These are phyloP conservation scores for Triplophysa dalaica DNA, from an alignment of 2,113 vertebrate species.

Conservation along the genomic window DNA sequence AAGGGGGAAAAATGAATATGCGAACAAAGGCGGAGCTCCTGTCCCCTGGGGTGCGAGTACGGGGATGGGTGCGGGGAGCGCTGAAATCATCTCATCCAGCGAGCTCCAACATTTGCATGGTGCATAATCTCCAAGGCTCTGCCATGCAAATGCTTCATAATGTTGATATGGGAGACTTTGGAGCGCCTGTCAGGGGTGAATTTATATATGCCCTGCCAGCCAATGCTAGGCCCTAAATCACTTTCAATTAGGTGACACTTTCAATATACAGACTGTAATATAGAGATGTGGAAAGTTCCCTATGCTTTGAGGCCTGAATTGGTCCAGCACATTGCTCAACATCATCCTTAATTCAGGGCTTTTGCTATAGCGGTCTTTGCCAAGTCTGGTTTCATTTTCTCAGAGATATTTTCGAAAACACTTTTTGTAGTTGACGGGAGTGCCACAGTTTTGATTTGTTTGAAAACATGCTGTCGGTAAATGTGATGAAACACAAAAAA, in stretches of 20 bases:
- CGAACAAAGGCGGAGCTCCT: slow-evolving; percentile 42
- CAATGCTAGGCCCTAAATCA: slow-evolving; percentile 72
- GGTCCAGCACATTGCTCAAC: slow-evolving; percentile 57
- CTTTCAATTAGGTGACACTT: slow-evolving; percentile 84
- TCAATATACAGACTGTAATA: slow-evolving; percentile 79
- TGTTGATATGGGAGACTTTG: slow-evolving; percentile 67
- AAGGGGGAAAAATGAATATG: slow-evolving; percentile 36
- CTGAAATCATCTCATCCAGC: slow-evolving; percentile 74
- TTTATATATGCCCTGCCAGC: slow-evolving; percentile 64
- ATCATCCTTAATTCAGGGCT: slow-evolving; percentile 22
- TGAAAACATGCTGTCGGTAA: neutral
- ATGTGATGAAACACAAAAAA: neutral
- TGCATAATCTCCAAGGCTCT: slow-evolving; percentile 77
- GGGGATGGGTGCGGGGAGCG: slow-evolving; percentile 21
- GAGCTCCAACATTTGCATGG: slow-evolving; percentile 78
- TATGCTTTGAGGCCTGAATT: slow-evolving; percentile 57
- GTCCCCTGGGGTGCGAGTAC: slow-evolving; percentile 63
- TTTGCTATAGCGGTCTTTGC: slow-evolving; percentile 35
- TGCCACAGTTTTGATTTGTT: neutral
- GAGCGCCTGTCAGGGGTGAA: slow-evolving; percentile 71
- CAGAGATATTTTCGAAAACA: neutral
- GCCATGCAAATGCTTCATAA: slow-evolving; percentile 82
- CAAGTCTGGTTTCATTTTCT: slow-evolving; percentile 23
- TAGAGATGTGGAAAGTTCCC: slow-evolving; percentile 79
- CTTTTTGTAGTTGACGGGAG: slow-evolving; percentile 7